phyloP scores from a whole-genome alignment of 2,888 invertebrate genomes.

The Selenia dentaria region DNA sequence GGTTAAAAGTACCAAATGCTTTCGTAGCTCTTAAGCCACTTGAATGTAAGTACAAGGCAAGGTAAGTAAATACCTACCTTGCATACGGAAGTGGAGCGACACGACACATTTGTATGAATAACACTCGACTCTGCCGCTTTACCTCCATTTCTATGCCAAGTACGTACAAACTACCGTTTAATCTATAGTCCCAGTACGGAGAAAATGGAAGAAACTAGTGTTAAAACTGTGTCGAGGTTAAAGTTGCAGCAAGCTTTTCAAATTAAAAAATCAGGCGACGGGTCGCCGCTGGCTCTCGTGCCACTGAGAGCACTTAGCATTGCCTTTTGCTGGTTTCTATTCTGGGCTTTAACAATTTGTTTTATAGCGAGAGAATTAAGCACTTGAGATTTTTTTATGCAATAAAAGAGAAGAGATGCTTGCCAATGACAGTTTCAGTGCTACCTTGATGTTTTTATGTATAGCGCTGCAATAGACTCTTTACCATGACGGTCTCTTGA shows the following conservation, averaged over 20 bases:
- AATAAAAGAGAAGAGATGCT: too few species aligned
- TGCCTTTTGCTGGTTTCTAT: conserved; percentile 15
- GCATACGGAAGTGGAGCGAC: conserved; percentile 7
- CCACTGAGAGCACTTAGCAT: conserved; percentile 21
- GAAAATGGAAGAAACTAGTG: background rate
- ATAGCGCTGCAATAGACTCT: too few species aligned
- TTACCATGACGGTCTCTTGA: too few species aligned
- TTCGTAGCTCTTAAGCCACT: too few species aligned
- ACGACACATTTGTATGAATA: conserved; percentile 21
- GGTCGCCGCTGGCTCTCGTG: conserved; percentile 26
- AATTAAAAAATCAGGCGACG: conserved; percentile 31
- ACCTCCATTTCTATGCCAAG: conserved; percentile 9
- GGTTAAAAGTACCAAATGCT: too few species aligned
- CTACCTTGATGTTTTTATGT: too few species aligned
- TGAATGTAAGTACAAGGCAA: too few species aligned
- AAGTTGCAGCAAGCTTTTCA: conserved; percentile 21
- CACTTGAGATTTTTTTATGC: too few species aligned
- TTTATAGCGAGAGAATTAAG: too few species aligned
- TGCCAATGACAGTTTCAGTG: too few species aligned
- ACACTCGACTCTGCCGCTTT: conserved; percentile 18
- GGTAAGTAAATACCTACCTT: background rate
- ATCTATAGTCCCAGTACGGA: background rate
- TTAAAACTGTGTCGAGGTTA: background rate
- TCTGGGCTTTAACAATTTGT: background rate
- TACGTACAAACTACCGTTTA: background rate